Evolutionary conservation across 2,888 invertebrate genomes (phyloP).

Genomic region (Melieria omissa): DNA sequence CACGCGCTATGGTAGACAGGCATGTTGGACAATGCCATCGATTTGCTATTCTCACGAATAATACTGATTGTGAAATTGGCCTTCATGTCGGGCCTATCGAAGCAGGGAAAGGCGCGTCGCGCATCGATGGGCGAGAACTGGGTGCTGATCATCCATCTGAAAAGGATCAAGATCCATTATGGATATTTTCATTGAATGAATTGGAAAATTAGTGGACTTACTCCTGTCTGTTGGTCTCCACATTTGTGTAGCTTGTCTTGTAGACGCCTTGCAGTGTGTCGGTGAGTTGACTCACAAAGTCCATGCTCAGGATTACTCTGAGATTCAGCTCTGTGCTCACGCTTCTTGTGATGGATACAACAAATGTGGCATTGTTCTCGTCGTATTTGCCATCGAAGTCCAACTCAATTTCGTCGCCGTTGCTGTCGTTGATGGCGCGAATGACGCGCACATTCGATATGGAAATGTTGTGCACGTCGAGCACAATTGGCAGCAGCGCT

Average conservation of each 20-base stretch:
- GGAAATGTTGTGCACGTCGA: conserved; percentile 64
- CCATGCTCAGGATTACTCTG: conserved; percentile 68
- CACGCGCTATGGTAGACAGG: conserved; percentile 65
- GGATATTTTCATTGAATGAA: neutral
- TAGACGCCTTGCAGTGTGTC: conserved; percentile 71
- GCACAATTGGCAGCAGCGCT: conserved; percentile 62
- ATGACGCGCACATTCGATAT: conserved; percentile 61
- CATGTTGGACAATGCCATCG: conserved; percentile 74
- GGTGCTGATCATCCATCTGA: conserved; percentile 81
- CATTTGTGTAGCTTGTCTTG: conserved; percentile 68
- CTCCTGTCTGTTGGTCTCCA: conserved; percentile 62
- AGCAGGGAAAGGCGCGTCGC: conserved; percentile 86
- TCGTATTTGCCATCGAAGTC: conserved; percentile 63
- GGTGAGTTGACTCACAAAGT: conserved; percentile 69
- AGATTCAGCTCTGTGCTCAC: conserved; percentile 49
- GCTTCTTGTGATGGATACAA: conserved; percentile 54
- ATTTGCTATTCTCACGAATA: conserved; percentile 68
- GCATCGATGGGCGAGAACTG: conserved; percentile 85
- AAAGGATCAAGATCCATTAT: conserved; percentile 31
- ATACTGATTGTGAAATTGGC: conserved; percentile 80
- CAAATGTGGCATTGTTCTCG: conserved; percentile 59
- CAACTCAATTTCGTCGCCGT: conserved; percentile 55
- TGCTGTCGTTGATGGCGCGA: conserved; percentile 44
- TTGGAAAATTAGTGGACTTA: conserved; percentile 53
- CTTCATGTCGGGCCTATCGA: conserved; percentile 86